A percentile compares a stretch with the other conserved stretches of the same genome.
Evolutionary conservation across 1,140 invertebrate genomes (phyloP).

Genomic region (Ruditapes philippinarum): DNA sequence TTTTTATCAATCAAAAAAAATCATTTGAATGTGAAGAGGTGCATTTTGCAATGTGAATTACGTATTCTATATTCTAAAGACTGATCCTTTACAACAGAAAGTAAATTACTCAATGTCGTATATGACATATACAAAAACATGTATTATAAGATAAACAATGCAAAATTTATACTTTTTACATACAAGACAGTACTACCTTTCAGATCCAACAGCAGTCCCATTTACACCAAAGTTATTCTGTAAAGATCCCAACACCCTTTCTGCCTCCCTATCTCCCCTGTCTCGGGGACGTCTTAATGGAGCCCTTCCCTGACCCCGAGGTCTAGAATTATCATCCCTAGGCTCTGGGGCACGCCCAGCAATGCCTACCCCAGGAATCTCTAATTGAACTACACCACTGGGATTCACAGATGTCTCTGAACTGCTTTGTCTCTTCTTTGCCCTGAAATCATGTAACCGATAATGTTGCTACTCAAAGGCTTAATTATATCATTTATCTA

Average conservation of each 20-base stretch:
- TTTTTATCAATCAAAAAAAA: no score
- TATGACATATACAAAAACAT: no score
- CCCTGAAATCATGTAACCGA: slow-evolving; percentile 46
- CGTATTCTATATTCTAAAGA: no score
- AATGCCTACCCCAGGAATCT: slow-evolving; percentile 58
- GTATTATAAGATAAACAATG: no score
- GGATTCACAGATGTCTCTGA: not conserved
- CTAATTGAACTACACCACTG: slow-evolving; percentile 12
- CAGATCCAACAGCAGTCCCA: slow-evolving; percentile 40
- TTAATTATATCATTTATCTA: no score
- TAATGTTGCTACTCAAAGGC: no score
- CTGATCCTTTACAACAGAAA: no score
- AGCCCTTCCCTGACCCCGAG: not conserved
- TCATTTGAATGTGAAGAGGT: no score
- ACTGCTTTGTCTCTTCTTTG: slow-evolving; percentile 6
- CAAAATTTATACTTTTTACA: no score
- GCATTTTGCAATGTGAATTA: no score
- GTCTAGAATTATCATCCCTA: not conserved
- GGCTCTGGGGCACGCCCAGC: slow-evolving; percentile 19
- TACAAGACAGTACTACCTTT: slow-evolving; percentile 44
- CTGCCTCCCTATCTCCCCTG: slow-evolving; percentile 38
- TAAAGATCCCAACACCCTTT: slow-evolving; percentile 33
- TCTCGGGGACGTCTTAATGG: slow-evolving; percentile 39
- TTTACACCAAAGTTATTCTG: slow-evolving; percentile 49
- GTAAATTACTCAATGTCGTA: no score